These are phyloP conservation scores for Tetraneura akinire DNA, from an alignment of 1,140 invertebrate species.

Conservation along the genomic window DNA sequence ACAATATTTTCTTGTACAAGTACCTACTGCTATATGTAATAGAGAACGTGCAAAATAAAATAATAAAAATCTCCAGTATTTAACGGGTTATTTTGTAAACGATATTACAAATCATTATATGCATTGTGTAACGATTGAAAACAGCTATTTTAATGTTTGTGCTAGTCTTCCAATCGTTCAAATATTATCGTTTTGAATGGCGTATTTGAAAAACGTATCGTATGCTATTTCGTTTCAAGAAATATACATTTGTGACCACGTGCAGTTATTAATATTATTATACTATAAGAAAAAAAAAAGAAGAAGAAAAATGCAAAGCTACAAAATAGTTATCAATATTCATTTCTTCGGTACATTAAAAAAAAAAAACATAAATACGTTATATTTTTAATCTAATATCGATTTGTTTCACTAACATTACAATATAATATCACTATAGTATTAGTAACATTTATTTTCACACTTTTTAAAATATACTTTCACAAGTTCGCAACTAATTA, in stretches of 20 bases:
- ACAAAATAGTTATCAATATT: no score
- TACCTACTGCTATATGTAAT: background rate
- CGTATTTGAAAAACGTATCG: no score
- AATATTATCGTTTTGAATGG: constrained; percentile 30
- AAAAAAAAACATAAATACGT: no score
- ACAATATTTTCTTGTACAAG: background rate
- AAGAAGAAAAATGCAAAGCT: no score
- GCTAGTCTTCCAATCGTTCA: constrained; percentile 9
- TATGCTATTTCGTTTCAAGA: background rate
- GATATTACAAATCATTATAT: background rate
- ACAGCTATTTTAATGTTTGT: constrained; percentile 9
- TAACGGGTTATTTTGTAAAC: constrained; percentile 35
- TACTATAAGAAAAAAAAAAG: no score
- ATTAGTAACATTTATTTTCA: no score
- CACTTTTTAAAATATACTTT: no score
- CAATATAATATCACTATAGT: no score
- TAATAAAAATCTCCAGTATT: background rate
- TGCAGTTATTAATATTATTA: background rate
- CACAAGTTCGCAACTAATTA: no score
- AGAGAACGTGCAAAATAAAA: background rate
- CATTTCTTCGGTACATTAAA: no score
- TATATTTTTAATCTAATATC: no score
- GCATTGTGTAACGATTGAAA: background rate
- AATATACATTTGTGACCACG: background rate
- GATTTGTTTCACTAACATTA: no score